phyloP scores from a whole-genome alignment of 2,888 invertebrate species.

The Volucella zonaria region DNA sequence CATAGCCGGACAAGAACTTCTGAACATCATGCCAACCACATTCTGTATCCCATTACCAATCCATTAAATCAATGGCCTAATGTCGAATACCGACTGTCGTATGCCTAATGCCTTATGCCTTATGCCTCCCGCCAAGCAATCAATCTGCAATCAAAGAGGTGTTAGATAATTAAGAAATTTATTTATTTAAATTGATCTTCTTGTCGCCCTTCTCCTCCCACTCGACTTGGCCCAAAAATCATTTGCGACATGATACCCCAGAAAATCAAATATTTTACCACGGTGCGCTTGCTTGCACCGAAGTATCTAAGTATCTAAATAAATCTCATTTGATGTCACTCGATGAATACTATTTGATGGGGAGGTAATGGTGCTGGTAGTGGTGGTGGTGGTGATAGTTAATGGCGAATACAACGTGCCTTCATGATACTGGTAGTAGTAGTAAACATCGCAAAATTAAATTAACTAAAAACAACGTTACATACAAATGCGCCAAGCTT shows the following conservation, averaged over 20 bases:
- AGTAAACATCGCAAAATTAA: constrained; percentile 52
- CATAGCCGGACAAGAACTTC: constrained; percentile 52
- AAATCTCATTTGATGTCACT: constrained; percentile 63
- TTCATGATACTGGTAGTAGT: not conserved
- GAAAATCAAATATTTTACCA: constrained; percentile 18
- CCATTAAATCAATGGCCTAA: constrained; percentile 33
- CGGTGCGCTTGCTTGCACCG: not conserved
- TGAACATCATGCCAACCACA: constrained; percentile 43
- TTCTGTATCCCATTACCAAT: constrained; percentile 17
- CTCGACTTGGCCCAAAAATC: not conserved
- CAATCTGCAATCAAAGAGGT: constrained; percentile 54
- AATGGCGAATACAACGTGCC: no score
- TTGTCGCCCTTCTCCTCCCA: not conserved
- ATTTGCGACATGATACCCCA: constrained; percentile 26
- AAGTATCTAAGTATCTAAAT: constrained; percentile 57
- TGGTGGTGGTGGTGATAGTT: not conserved
- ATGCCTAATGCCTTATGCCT: constrained; percentile 1
- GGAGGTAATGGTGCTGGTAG: constrained; percentile 6
- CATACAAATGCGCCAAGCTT: constrained; percentile 11
- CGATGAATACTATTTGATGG: constrained; percentile 17
- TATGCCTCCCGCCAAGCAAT: constrained; percentile 38
- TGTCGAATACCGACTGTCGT: not conserved
- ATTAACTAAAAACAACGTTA: constrained; percentile 50
- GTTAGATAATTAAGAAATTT: constrained; percentile 73
- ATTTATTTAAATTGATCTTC: constrained; percentile 63